Evolutionary conservation across 1,140 invertebrate genomes (phyloP).

Genomic region (Polypedilum vanderplanki): DNA sequence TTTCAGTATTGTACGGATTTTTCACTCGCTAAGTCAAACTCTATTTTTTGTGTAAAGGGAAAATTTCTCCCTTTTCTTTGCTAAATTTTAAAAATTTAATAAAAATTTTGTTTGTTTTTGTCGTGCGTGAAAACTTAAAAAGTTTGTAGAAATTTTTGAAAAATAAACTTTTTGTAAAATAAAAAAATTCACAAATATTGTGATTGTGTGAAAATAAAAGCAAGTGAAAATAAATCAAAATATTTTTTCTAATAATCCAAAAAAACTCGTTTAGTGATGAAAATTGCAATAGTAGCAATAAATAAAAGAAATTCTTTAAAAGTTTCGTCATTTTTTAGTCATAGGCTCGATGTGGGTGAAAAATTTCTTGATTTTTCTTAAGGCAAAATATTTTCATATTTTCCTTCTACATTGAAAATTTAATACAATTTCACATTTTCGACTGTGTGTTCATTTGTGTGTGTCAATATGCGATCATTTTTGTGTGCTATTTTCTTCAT

Average conservation of each 20-base stretch:
- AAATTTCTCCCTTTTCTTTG: not conserved
- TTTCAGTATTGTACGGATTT: constrained; percentile 23
- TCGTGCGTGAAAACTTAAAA: not conserved
- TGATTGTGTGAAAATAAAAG: too few species aligned
- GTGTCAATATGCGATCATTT: not conserved
- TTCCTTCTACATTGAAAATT: not conserved
- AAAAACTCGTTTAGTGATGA: not conserved
- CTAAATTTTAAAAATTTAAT: not conserved
- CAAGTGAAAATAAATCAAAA: not conserved
- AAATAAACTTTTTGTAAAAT: too few species aligned
- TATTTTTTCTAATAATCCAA: not conserved
- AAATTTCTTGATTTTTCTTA: too few species aligned
- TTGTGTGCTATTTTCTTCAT: not conserved
- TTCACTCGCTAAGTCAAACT: not conserved
- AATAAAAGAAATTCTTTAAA: not conserved
- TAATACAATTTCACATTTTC: not conserved
- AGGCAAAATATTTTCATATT: too few species aligned
- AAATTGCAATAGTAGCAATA: not conserved
- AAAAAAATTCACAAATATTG: too few species aligned
- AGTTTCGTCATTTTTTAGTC: constrained; percentile 4
- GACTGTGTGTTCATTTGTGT: not conserved
- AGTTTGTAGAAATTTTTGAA: too few species aligned
- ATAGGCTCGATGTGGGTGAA: not conserved
- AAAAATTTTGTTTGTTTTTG: not conserved
- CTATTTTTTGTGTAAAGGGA: not conserved